Conservation (phyloP, 2,113 vertebrate genomes). For the Halichoeres trimaculatus region DNA sequence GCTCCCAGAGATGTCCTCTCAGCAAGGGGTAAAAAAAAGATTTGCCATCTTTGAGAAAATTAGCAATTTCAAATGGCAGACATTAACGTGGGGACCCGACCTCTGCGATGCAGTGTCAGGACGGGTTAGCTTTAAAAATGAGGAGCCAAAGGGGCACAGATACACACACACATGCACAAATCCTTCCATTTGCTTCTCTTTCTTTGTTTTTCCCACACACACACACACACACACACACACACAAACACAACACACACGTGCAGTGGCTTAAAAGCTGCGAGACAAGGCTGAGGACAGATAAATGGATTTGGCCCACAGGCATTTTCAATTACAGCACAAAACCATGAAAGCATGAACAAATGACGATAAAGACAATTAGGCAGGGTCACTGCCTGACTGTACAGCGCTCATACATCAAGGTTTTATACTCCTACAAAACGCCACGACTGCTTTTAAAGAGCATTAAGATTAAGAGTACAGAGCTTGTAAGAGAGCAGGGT, state of each 20-base stretch:
- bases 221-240: conserved; percentile 8
- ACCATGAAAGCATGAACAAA: conserved; percentile 51
- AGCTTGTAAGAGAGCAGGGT: background rate
- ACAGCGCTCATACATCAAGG: conserved; percentile 8
- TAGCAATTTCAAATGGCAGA: conserved; percentile 77
- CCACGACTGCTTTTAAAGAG: background rate
- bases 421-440: conserved; percentile 18
- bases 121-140: conserved; percentile 73
- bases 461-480: conserved; percentile 10
- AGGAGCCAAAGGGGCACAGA: conserved; percentile 54
- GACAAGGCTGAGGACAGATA: conserved; percentile 62
- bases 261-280: conserved; percentile 45
- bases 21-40: conserved; percentile 74
- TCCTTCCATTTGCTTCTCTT: conserved; percentile 6
- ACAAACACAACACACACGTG: conserved; percentile 33
- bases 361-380: conserved; percentile 61
- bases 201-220: background rate
- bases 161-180: conserved; percentile 1
- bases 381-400: conserved; percentile 38
- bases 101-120: conserved; percentile 72
- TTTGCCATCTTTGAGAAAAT: conserved; percentile 75
- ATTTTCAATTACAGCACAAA: conserved; percentile 69
- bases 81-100: conserved; percentile 70
- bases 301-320: conserved; percentile 77
- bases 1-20: conserved; percentile 68